phyloP scores from a whole-genome alignment of 1,140 invertebrate species.

The Brachionus calyciflorus region DNA sequence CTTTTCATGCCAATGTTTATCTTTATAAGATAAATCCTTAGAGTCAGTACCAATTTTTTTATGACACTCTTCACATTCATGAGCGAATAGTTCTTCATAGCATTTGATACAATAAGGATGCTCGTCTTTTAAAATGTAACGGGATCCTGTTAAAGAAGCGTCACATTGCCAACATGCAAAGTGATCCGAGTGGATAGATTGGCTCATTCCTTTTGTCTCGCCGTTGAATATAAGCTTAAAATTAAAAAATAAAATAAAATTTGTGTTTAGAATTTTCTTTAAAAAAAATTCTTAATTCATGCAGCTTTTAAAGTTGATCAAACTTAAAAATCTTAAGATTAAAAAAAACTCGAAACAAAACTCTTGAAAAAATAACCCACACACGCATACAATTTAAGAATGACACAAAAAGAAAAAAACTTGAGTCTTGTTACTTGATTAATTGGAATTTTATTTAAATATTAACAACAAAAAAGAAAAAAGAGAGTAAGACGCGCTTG shows the following conservation, averaged over 20 bases:
- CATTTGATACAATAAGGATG: slow-evolving; percentile 97
- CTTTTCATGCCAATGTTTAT: slow-evolving; percentile 90
- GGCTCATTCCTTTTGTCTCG: slow-evolving; percentile 39
- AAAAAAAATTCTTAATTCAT: not conserved
- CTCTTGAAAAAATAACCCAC: not conserved
- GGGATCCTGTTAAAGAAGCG: slow-evolving; percentile 86
- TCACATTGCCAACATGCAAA: slow-evolving; percentile 67
- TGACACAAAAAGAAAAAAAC: not conserved
- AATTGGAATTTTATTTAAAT: too few species aligned
- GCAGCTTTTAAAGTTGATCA: slow-evolving; percentile 3
- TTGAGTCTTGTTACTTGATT: too few species aligned
- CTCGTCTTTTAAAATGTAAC: slow-evolving; percentile 90
- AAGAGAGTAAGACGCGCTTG: too few species aligned
- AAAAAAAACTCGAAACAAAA: too few species aligned
- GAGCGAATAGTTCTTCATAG: slow-evolving; percentile 93
- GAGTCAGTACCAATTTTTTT: slow-evolving; percentile 95
- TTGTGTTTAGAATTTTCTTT: too few species aligned
- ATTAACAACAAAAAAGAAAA: too few species aligned
- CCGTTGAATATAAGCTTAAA: slow-evolving; percentile 41
- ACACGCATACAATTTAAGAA: not conserved
- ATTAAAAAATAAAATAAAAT: slow-evolving; percentile 12
- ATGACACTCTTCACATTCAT: slow-evolving; percentile 90
- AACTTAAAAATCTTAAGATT: too few species aligned
- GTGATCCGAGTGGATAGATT: slow-evolving; percentile 32
- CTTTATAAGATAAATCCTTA: slow-evolving; percentile 99